Evolutionary conservation across 2,888 invertebrate species (phyloP).

Genomic region (Dichetophora obliterata): DNA sequence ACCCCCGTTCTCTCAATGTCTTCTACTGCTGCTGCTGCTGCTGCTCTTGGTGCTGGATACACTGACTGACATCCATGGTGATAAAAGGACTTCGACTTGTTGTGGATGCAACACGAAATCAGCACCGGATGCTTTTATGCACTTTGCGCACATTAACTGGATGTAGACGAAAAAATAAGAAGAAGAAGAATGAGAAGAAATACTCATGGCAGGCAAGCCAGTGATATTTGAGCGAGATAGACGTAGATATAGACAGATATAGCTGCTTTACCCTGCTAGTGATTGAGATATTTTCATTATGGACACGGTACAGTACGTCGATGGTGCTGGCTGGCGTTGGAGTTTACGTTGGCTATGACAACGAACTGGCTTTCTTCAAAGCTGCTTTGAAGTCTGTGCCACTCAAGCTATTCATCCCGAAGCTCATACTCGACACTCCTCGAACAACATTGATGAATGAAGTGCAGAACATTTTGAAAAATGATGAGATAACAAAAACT

Average conservation of each 20-base stretch:
- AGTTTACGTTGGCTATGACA: not conserved
- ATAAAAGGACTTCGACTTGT: not conserved
- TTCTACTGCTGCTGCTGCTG: not conserved
- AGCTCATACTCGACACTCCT: not conserved
- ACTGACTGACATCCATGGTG: not conserved
- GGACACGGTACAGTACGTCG: not conserved
- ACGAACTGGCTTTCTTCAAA: slow-evolving; percentile 22
- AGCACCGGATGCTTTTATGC: not conserved
- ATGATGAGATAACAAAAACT: not conserved
- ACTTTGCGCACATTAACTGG: slow-evolving; percentile 8
- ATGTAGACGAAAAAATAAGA: not conserved
- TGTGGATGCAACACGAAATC: slow-evolving; percentile 4
- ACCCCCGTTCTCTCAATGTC: not conserved
- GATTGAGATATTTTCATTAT: slow-evolving; percentile 13
- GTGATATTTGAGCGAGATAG: not conserved
- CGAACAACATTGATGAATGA: slow-evolving; percentile 11
- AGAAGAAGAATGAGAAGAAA: not conserved
- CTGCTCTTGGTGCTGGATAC: not conserved
- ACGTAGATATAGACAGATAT: not conserved
- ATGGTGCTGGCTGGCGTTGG: not conserved
- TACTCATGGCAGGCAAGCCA: not conserved
- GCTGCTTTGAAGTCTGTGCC: not conserved
- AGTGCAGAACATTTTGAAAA: slow-evolving; percentile 20
- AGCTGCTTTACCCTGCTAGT: not conserved
- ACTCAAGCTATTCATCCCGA: slow-evolving; percentile 3